Evolutionary conservation across 1,140 invertebrate genomes (phyloP).

Genomic region (Drosophila nigromelanica): DNA sequence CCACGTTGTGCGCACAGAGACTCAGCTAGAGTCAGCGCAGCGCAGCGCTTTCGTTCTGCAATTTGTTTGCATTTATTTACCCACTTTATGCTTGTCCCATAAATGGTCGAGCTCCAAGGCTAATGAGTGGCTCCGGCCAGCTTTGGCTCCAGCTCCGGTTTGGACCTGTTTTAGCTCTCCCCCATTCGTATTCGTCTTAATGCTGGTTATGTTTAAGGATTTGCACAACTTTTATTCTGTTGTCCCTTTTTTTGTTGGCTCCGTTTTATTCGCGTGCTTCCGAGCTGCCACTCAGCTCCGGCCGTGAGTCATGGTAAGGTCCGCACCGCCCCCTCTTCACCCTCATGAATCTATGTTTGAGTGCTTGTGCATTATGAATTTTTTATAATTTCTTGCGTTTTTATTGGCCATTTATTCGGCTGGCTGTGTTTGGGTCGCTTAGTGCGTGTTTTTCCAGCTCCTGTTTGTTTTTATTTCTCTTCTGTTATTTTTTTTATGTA

Average conservation of each 20-base stretch:
- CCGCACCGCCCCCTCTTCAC: conserved; percentile 1
- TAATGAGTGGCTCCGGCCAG: conserved; percentile 40
- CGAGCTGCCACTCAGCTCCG: conserved; percentile 24
- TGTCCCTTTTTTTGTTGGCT: conserved; percentile 28
- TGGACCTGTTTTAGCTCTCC: conserved; percentile 2
- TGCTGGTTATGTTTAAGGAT: conserved; percentile 16
- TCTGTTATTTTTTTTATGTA: conserved; percentile 56
- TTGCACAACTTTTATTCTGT: conserved; percentile 26
- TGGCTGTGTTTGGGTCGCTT: conserved; percentile 26
- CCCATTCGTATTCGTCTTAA: conserved; percentile 41
- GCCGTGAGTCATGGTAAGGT: conserved; percentile 56
- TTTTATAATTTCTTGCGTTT: conserved; percentile 72
- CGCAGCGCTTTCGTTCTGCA: conserved; percentile 41
- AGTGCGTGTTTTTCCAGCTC: conserved; percentile 26
- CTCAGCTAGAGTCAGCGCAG: conserved; percentile 7
- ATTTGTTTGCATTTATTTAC: conserved; percentile 75
- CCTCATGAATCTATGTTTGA: conserved; percentile 54
- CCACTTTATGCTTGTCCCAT: conserved; percentile 58
- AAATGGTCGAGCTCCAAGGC: conserved; percentile 35
- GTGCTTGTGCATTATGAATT: conserved; percentile 71
- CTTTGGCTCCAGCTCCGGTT: conserved; percentile 6
- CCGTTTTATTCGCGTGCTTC: conserved; percentile 61
- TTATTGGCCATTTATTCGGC: conserved; percentile 54
- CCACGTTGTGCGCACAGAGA: conserved; percentile 56
- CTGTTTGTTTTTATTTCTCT: conserved; percentile 23